Base-by-base conservation (phyloP, 2,113 vertebrate genomes). In the Oncorhynchus keta region DNA sequence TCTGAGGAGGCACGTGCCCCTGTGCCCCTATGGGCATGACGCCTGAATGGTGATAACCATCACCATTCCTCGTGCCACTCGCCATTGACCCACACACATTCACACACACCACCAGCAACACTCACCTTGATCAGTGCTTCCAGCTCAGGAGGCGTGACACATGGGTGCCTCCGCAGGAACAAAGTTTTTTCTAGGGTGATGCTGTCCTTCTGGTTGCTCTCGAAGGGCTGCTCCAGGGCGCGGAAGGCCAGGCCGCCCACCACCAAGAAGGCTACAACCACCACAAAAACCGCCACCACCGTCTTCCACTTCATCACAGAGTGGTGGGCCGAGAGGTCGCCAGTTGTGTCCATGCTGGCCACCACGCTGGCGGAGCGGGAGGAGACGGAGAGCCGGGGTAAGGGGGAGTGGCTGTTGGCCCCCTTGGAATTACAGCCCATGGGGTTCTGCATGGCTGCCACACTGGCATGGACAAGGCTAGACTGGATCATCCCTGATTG, bases 281-380 rank as follows among this genome's bases (percentile, higher is more conserved):
- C 95, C 0, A 99, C 86, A 28, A 99, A 99, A 88, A 99, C 94
- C 0, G 95, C 96, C 72, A 98, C 89, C 81, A 99, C 97, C 0
- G 97, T 98, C 86, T 98, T 98, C 95, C 97, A 98, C 87, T 98
- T 97, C 98, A 99, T 99, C 84, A 99, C 97, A 0, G 96, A 97
- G 77, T 96, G 96, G 49, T 95, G 93, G 11, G 92, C 92, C 0
- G 94, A 83, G 0, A 93, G 73, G 65, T 87, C 84, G 4, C 93
- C 91, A 13, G 89, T 86, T 1, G 93, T 74, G 84, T 99, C 97
- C 95, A 99, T 97, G 75, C 95, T 95, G 80, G 95, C 93, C 79
- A 98, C 92, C 57, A 98, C 87, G 8, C 95, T 94, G 79, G 95
- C 90, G 49, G 93, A 93, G 67, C 95, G 93, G 28, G 97, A 95